These are phyloP conservation scores for Esox lucius DNA, from an alignment of 2,797 vertebrate species.

Conservation along the genomic window DNA sequence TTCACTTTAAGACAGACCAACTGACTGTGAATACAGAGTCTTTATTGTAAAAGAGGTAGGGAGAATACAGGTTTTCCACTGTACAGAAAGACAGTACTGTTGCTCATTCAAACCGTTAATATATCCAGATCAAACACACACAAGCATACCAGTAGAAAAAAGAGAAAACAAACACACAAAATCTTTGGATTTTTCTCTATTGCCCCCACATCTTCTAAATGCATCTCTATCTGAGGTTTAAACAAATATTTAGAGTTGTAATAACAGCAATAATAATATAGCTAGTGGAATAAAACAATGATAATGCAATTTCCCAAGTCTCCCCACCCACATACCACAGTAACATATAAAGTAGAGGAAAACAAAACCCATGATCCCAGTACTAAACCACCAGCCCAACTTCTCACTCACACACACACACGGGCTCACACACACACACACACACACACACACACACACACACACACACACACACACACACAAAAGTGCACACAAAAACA, in stretches of 20 bases:
- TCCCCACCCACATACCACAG: conserved; percentile 57
- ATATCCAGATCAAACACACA: conserved; percentile 63
- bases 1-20: neutral
- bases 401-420: conserved; percentile 28
- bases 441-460: conserved; percentile 28
- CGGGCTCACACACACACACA: conserved; percentile 15
- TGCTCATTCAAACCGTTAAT: conserved; percentile 74
- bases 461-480: conserved; percentile 20
- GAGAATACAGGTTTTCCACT: conserved; percentile 86
- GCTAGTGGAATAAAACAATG: conserved; percentile 65
- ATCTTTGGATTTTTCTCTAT: conserved; percentile 85
- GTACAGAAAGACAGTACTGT: conserved; percentile 83
- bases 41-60: conserved; percentile 90
- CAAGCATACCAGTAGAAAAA: conserved; percentile 62
- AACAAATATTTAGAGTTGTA: conserved; percentile 61
- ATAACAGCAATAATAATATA: conserved; percentile 70
- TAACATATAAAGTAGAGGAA: conserved; percentile 71
- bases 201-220: conserved; percentile 70
- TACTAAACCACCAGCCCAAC: conserved; percentile 41
- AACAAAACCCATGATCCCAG: conserved; percentile 53
- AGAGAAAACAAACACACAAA: conserved; percentile 72
- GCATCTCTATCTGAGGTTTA: conserved; percentile 67
- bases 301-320: conserved; percentile 55
- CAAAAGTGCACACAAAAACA: conserved; percentile 24
- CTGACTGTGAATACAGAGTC: conserved; percentile 78